Evolutionary conservation across 1,140 invertebrate species (phyloP).

Genomic region (Lordiphosa collinella): DNA sequence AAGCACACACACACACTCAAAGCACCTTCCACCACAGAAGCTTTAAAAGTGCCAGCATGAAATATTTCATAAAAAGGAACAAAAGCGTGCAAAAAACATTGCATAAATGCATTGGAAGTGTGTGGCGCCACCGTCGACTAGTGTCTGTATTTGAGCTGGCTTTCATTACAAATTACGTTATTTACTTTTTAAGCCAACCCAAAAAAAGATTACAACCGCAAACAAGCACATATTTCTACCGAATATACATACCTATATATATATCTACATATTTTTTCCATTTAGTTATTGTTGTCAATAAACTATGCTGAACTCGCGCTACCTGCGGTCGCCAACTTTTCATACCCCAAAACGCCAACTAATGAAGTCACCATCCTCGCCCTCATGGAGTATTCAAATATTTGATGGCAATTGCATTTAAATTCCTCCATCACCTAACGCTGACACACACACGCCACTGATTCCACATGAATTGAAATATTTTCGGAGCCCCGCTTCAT

Average conservation of each 20-base stretch:
- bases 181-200: constrained; percentile 51
- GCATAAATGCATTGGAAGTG: constrained; percentile 25
- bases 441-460: constrained; percentile 18
- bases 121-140: constrained; percentile 24
- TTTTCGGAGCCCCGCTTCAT: constrained; percentile 8
- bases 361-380: constrained; percentile 33
- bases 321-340: constrained; percentile 10
- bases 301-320: constrained; percentile 20
- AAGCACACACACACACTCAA: constrained; percentile 23
- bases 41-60: constrained; percentile 64
- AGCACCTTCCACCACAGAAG: constrained; percentile 36
- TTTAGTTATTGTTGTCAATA: constrained; percentile 31
- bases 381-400: constrained; percentile 2
- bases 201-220: constrained; percentile 8
- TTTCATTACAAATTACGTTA: constrained; percentile 73
- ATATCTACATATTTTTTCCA: background rate
- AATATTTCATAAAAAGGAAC: constrained; percentile 60
- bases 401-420: constrained; percentile 30
- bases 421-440: constrained; percentile 21
- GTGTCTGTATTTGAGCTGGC: constrained; percentile 24
- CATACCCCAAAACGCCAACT: constrained; percentile 14
- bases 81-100: constrained; percentile 23
- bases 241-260: background rate
- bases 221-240: constrained; percentile 3
- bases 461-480: constrained; percentile 34